Evolutionary conservation across 2,113 vertebrate genomes (phyloP), one percentile per base, ranked within the genome.

Genomic region (Labrus mixtus): DNA sequence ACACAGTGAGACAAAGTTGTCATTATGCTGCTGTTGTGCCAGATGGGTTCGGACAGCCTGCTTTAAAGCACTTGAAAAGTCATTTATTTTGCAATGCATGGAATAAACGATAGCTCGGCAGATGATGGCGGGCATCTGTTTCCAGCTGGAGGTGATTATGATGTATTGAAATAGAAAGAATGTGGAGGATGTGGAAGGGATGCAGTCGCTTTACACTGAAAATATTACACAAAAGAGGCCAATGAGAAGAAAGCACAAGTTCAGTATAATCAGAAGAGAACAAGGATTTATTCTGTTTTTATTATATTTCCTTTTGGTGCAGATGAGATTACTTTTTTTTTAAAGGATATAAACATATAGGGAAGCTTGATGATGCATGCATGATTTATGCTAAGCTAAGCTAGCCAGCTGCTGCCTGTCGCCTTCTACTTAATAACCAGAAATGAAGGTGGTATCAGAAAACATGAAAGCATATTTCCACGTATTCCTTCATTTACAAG

Each of bases 11-110:
- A 59, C 22, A 17, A 57, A 77, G 63, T 57, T 20, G 64, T 76
- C 64, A 50, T 70, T 48, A 41, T 10, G 68, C 43, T 25, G 43
- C 57, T 58, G 43, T 58, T 68, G 9, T 25, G 43, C 43, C 51
- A 76, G 62, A 76, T 73, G 75, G 67, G 23, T 65, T 65, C 41
- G 36, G 81, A 83, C 75, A 50, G 65, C 33, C 53, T 43, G 67
- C 46, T 72, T 53, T 4, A 68, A 79, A 76, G 76, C 68, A 73
- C 62, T 76, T 54, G 50, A 8, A 66, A 73, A 62, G 50, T 66
- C 41, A 41, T 76, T 25, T 43, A 22, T 57, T 67, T 46, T 54
- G 62, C 11, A 56, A 67, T 67, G 65, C 61, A 64, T 36, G 4
- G 25, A 62, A 56, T n/a, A 50, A 66, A 59, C 20, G 25, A 66